Evolutionary conservation across 2,888 invertebrate species (phyloP).

Genomic region (Drosophila vallismaia): DNA sequence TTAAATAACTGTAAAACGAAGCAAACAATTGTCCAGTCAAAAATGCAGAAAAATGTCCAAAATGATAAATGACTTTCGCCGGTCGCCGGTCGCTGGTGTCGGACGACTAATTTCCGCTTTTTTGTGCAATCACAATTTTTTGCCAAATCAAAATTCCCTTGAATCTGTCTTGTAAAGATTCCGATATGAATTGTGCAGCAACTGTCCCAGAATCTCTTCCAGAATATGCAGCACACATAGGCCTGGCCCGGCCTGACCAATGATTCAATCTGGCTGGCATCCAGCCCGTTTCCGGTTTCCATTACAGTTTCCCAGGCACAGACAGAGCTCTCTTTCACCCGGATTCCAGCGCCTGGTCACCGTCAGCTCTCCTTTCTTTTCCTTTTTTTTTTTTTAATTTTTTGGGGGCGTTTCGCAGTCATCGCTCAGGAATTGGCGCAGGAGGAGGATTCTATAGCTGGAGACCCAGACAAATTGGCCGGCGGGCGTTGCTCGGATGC

Average conservation of each 20-base stretch:
- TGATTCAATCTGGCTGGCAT: slow-evolving; percentile 82
- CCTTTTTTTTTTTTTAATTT: slow-evolving; percentile 29
- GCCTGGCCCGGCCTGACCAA: slow-evolving; percentile 17
- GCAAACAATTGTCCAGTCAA: slow-evolving; percentile 54
- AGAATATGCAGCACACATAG: slow-evolving; percentile 19
- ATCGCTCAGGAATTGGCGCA: slow-evolving; percentile 68
- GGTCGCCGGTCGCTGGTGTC: not conserved
- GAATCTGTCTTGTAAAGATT: slow-evolving; percentile 66
- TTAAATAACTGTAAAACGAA: slow-evolving; percentile 65
- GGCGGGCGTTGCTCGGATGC: slow-evolving; percentile 52
- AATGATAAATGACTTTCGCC: slow-evolving; percentile 62
- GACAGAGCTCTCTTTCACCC: slow-evolving; percentile 17
- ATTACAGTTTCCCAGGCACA: slow-evolving; percentile 58
- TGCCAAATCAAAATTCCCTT: slow-evolving; percentile 60
- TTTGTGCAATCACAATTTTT: slow-evolving; percentile 35
- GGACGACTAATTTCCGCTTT: slow-evolving; percentile 62
- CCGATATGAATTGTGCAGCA: slow-evolving; percentile 54
- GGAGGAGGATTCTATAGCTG: slow-evolving; percentile 22
- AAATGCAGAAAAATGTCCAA: slow-evolving; percentile 12
- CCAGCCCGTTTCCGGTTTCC: slow-evolving; percentile 81
- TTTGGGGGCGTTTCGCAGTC: slow-evolving; percentile 69
- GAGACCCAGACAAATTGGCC: slow-evolving; percentile 46
- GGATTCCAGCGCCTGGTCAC: slow-evolving; percentile 22
- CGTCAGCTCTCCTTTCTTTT: slow-evolving; percentile 14
- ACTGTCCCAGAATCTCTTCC: not conserved